These are phyloP conservation scores for Hyalella azteca DNA, from an alignment of 2,888 invertebrate species.

Conservation along the genomic window DNA sequence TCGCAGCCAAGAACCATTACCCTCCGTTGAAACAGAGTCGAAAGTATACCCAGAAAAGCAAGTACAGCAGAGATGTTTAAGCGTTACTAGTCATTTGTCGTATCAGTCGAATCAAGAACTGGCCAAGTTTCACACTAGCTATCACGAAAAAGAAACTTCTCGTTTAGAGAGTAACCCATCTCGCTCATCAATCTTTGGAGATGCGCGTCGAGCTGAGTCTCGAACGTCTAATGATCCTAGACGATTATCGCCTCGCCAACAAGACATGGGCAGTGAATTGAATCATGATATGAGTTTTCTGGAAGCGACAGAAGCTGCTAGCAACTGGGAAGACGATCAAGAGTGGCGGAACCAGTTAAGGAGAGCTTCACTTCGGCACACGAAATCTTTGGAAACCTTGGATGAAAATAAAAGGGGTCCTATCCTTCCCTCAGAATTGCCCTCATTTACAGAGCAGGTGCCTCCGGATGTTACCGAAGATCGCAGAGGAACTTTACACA, in stretches of 20 bases:
- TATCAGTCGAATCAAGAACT: background rate
- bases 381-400: conserved; percentile 81
- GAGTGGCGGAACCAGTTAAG: conserved; percentile 81
- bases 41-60: background rate
- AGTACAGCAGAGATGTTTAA: background rate
- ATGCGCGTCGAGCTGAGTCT: conserved; percentile 20
- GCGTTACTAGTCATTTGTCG: conserved; percentile 22
- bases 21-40: background rate
- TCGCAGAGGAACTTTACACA: background rate
- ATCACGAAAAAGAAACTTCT: background rate
- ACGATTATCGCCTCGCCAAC: background rate
- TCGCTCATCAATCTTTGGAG: background rate
- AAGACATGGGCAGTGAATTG: background rate
- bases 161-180: conserved; percentile 22
- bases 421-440: background rate
- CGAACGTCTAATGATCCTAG: conserved; percentile 17
- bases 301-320: background rate
- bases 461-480: background rate
- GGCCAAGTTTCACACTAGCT: background rate
- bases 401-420: conserved; percentile 65
- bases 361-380: conserved; percentile 67
- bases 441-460: background rate
- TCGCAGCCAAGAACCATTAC: background rate
- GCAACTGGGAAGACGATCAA: conserved; percentile 72
- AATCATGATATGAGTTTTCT: conserved; percentile 19